Evolutionary conservation across 2,888 invertebrate species (phyloP), one percentile per base, ranked within the genome.

Genomic region (Troilus luridus): DNA sequence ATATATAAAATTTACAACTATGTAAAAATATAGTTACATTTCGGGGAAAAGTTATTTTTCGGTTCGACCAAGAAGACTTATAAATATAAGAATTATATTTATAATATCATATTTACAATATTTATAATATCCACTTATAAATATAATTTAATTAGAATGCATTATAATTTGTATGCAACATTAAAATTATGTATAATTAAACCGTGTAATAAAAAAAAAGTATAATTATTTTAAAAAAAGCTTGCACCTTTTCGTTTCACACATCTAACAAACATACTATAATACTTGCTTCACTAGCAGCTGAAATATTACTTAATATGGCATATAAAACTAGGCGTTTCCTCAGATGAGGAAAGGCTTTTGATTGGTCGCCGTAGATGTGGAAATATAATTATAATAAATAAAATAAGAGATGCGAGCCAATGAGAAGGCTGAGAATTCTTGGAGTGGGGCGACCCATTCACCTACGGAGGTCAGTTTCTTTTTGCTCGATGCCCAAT

Each of bases 401-500:
- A 64, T 27, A 85, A 85, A 77, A 77, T 59, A 77, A 81, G 72
- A 72, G 85, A 85, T 27, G 77, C 14, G 89, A 56, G 81, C 72
- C 59, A 67, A 88, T 56, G 91, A 24, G 89, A 60, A 72, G 88
- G 19, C 58, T 21, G 72, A 81, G 88, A 27, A 19, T 3, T 88
- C 14, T 81, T 7, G 59, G 88, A 72, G 88, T 21, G 85, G 60
- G 90, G 56, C 21, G 11, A n/a, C 14, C 85, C 85, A 85, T 85
- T 85, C n/a, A 90, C 81, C 19, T 89, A 54, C 59, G 89, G 81
- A 85, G 89, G 91, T 58, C 77, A 62, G 90, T 91, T 91, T 91
- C 88, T 62, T 92, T 91, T 92, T 92, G 91, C 91, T 91, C 89
- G 88, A 91, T 91, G 58, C 91, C 88, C 92, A 92, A 92, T 92